Evolutionary conservation across 2,113 vertebrate genomes (phyloP).

Genomic region (Microcebus murinus): DNA sequence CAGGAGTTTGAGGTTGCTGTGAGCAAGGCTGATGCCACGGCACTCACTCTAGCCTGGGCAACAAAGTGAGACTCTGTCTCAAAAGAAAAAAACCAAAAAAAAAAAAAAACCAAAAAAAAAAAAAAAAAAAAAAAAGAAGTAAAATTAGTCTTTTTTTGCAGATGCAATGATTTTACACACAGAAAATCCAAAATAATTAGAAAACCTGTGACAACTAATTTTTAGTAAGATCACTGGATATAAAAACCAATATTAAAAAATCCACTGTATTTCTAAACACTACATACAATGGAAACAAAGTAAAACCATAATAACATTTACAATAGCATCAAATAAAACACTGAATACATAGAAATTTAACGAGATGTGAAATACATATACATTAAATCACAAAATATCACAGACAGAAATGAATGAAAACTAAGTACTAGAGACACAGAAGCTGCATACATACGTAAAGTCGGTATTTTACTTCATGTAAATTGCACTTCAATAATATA

Average conservation of each 20-base stretch:
- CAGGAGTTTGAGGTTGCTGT: no score
- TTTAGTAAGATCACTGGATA: not conserved
- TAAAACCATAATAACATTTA: not conserved
- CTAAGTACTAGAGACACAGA: not conserved
- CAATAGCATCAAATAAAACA: not conserved
- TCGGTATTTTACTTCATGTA: not conserved
- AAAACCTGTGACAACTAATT: not conserved
- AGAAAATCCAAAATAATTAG: not conserved
- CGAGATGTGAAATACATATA: not conserved
- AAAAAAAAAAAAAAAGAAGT: no score
- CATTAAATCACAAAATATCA: not conserved
- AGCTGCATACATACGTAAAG: not conserved
- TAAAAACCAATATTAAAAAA: not conserved
- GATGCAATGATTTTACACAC: not conserved
- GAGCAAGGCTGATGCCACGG: no score
- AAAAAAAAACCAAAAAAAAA: no score
- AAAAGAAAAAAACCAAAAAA: no score
- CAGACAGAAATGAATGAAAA: not conserved
- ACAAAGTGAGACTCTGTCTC: no score
- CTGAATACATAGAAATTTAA: not conserved
- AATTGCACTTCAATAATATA: not conserved
- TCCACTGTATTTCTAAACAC: not conserved
- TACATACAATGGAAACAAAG: not conserved
- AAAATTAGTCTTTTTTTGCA: not conserved
- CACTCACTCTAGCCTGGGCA: no score